phyloP scores from a whole-genome alignment of 2,888 invertebrate species.

The Eristalis tenax region DNA sequence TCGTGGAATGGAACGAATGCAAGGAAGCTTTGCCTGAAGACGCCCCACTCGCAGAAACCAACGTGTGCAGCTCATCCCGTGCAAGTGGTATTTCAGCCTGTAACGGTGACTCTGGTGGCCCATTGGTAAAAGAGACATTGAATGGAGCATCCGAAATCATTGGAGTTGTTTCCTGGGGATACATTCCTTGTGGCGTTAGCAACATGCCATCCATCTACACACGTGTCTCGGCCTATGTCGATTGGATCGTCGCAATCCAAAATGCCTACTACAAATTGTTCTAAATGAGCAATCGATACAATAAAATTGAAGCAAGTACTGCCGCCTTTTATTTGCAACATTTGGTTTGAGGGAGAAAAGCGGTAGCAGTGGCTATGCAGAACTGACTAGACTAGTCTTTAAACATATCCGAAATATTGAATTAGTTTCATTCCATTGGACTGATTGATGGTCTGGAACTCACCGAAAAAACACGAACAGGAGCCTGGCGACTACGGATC shows the following conservation, averaged over 20 bases:
- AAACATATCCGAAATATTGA: too few relatives aligned
- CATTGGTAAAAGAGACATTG: slow-evolving; percentile 75
- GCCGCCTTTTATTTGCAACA: neutral
- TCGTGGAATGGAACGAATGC: slow-evolving; percentile 76
- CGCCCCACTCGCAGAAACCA: slow-evolving; percentile 77
- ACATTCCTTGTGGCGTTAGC: slow-evolving; percentile 80
- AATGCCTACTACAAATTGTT: slow-evolving; percentile 74
- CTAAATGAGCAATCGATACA: slow-evolving; percentile 64
- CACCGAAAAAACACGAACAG: too few relatives aligned
- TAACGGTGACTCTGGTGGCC: slow-evolving; percentile 80
- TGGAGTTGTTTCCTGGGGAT: slow-evolving; percentile 83
- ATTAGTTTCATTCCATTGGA: too few relatives aligned
- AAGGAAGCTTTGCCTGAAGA: slow-evolving; percentile 72
- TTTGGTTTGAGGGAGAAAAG: neutral
- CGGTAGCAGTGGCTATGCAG: too few relatives aligned
- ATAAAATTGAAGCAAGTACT: neutral
- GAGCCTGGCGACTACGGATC: too few relatives aligned
- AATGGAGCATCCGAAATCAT: slow-evolving; percentile 76
- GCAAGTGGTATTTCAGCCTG: slow-evolving; percentile 81
- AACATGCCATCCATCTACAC: slow-evolving; percentile 82
- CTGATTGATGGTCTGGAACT: too few relatives aligned
- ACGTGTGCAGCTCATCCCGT: slow-evolving; percentile 82
- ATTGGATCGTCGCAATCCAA: slow-evolving; percentile 78
- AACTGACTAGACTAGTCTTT: too few relatives aligned
- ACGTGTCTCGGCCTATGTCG: slow-evolving; percentile 79